Conservation (phyloP, 2,797 vertebrate species). For the Mormyrops attenuatus region DNA sequence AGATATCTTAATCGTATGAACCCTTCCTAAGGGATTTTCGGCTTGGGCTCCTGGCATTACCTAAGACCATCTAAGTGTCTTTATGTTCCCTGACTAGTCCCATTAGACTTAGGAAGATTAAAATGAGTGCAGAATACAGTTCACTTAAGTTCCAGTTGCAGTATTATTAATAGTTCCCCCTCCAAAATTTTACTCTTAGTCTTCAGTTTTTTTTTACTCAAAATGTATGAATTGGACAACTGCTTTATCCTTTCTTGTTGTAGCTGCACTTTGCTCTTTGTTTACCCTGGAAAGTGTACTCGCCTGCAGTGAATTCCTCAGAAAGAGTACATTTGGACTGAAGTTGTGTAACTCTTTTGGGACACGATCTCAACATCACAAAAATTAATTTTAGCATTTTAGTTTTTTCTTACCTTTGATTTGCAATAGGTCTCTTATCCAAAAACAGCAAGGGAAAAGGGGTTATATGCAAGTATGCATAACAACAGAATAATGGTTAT, state of each 20-base stretch:
- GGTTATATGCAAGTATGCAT: background rate
- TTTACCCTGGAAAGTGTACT: background rate
- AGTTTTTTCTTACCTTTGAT: background rate
- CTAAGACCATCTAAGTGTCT: slow-evolving; percentile 29
- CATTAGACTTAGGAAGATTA: slow-evolving; percentile 32
- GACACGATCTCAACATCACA: background rate
- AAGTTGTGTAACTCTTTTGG: background rate
- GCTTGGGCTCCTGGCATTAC: slow-evolving; percentile 30
- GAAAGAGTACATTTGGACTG: background rate
- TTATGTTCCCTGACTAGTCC: slow-evolving; percentile 39
- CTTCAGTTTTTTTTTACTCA: background rate
- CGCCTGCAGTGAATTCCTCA: background rate
- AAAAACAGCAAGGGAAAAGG: background rate
- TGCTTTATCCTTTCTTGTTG: background rate
- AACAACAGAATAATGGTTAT: background rate
- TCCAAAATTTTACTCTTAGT: background rate
- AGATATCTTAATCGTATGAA: slow-evolving; percentile 26
- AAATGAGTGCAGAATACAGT: slow-evolving; percentile 21
- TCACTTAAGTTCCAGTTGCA: slow-evolving; percentile 21
- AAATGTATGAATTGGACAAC: background rate
- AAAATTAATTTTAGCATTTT: background rate
- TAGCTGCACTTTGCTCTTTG: background rate
- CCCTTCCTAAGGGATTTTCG: slow-evolving; percentile 57
- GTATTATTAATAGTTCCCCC: background rate
- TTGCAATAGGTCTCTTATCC: background rate